Base-by-base conservation (phyloP, 35 echinoderm and acorn worm genomes). In the Acanthaster planci region DNA sequence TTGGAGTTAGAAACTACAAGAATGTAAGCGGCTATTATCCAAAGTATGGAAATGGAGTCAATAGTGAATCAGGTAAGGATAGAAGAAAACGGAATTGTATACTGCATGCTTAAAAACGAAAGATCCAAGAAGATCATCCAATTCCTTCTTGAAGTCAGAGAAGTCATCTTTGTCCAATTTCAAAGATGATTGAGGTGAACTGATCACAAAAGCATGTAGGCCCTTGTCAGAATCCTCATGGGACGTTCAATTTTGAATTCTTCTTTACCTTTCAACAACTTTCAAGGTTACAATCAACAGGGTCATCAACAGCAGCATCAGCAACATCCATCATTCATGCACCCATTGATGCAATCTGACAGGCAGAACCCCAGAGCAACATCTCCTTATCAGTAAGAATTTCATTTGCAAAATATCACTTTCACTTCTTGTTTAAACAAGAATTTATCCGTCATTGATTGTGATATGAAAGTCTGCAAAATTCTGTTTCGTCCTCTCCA, bases 11-110 rank as follows among this genome's bases (percentile, higher is more conserved):
- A 39, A 37, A 52, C 30, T 89, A 76, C 80, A 83, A 82, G 50
- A 83, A 80, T 23, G 38, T 47, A 2, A 52, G 32, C 2, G 67
- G 64, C 29, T 89, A 89, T 47, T 81, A 76, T 38, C 87, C 83
- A 39, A 89, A 89, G 22, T 89, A 77, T 51, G 10, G 57, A 19
- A 89, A 89, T 29, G 80, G 87, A 54, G 80, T 76, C 32, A 39
- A 34, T 9, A 82, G 51, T 51, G 87, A 81, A n/a, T 58, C 39
- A 76, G 60, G 82, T 64, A 67, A 51, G 79, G 38, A 81, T 26
- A n/a, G n/a, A n/a, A n/a, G n/a, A n/a, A n/a, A n/a, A n/a, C n/a
- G n/a, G n/a, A n/a, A n/a, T n/a, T n/a, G n/a, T n/a, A n/a, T n/a
- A n/a, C n/a, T n/a, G n/a, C n/a, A n/a, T n/a, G n/a, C n/a, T n/a